phyloP scores from a whole-genome alignment of 92 coral and sea anemone genomes.

The Zoanthus sansibaricus region DNA sequence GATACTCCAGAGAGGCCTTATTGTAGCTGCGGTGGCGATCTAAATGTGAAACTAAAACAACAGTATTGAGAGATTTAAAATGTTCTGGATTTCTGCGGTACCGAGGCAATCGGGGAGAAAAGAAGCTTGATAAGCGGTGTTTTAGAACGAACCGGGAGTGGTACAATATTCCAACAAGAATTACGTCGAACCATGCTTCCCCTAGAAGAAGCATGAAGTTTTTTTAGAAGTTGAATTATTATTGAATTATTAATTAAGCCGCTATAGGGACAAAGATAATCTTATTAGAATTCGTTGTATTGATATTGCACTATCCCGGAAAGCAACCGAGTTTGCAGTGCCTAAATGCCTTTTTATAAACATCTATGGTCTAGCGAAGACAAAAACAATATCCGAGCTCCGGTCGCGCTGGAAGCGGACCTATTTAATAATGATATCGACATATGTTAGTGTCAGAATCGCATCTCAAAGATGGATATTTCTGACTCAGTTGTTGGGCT shows the following conservation, averaged over 20 bases:
- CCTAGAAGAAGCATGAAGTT: background rate
- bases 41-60: background rate
- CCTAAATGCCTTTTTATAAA: slow-evolving; percentile 63
- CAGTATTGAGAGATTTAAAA: slow-evolving; percentile 16
- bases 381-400: slow-evolving; percentile 46
- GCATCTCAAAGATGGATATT: slow-evolving; percentile 7
- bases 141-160: background rate
- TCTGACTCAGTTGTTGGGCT: slow-evolving; percentile 42
- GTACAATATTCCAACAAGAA: too few relatives aligned
- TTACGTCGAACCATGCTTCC: too few relatives aligned
- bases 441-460: slow-evolving; percentile 59
- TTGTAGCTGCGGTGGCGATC: background rate
- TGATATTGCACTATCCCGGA: background rate
- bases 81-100: slow-evolving; percentile 32
- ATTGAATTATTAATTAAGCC: too few relatives aligned
- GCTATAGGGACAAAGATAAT: background rate
- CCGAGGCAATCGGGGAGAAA: slow-evolving; percentile 32
- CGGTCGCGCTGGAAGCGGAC: slow-evolving; percentile 65
- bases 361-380: slow-evolving; percentile 52
- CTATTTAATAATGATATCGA: slow-evolving; percentile 52
- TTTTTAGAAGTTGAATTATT: too few relatives aligned
- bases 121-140: background rate
- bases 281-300: background rate
- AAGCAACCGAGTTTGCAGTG: slow-evolving; percentile 47
- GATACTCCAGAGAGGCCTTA: slow-evolving; percentile 21